Conservation (phyloP, 1,140 invertebrate genomes). For the Tetramorium parvispinum region DNA sequence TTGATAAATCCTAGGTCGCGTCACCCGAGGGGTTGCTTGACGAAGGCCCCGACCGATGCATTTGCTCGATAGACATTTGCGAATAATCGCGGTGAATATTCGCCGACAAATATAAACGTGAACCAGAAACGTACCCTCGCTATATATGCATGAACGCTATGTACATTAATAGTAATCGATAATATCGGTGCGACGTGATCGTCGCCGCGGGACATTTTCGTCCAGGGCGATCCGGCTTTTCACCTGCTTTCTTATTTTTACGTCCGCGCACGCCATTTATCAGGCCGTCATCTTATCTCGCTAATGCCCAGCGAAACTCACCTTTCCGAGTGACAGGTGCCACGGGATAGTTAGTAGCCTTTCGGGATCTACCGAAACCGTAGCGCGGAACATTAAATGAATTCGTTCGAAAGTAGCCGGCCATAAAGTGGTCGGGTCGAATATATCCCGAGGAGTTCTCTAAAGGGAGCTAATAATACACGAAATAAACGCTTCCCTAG, state of each 20-base stretch:
- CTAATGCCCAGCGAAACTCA: slow-evolving; percentile 64
- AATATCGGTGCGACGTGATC: slow-evolving; percentile 26
- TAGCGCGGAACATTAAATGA: slow-evolving; percentile 30
- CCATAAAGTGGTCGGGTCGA: slow-evolving; percentile 23
- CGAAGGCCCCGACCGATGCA: not conserved
- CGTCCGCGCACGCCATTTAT: slow-evolving; percentile 62
- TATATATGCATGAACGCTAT: not conserved
- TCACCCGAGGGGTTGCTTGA: not conserved
- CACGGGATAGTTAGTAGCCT: slow-evolving; percentile 51
- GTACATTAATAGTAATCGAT: slow-evolving; percentile 29
- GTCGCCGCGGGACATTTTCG: not conserved
- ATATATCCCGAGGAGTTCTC: slow-evolving; percentile 19
- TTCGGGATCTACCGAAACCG: slow-evolving; percentile 52
- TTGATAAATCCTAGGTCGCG: not conserved
- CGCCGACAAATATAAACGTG: not conserved
- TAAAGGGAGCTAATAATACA: slow-evolving; percentile 24
- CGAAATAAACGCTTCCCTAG: slow-evolving; percentile 20
- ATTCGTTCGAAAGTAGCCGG: slow-evolving; percentile 27
- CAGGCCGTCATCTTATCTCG: slow-evolving; percentile 64
- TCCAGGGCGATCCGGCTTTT: slow-evolving; percentile 52
- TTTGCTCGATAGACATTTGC: not conserved
- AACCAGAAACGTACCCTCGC: not conserved
- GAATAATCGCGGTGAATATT: not conserved
- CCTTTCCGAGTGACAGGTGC: slow-evolving; percentile 69
- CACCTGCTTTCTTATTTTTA: slow-evolving; percentile 75